These are phyloP conservation scores for Mandrillus leucophaeus DNA, from an alignment of 2,113 vertebrate genomes.

Conservation along the genomic window DNA sequence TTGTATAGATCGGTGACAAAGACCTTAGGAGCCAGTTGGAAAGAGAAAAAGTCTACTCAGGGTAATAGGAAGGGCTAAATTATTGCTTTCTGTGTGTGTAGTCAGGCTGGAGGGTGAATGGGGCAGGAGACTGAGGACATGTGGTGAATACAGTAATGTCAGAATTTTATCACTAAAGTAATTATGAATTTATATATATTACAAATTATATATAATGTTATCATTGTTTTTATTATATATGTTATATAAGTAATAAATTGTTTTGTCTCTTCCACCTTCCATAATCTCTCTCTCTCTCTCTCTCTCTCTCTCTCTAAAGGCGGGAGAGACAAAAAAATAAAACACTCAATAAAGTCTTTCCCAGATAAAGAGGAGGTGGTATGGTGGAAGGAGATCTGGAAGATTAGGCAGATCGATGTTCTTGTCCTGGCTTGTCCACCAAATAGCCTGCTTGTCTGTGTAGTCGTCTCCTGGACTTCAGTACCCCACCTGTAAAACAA, in stretches of 20 bases:
- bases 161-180: neutral
- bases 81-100: neutral
- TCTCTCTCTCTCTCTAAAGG: neutral
- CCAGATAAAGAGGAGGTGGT: neutral
- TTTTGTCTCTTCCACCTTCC: too few relatives aligned
- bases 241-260: too few relatives aligned
- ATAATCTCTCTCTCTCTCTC: too few relatives aligned
- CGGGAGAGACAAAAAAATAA: neutral
- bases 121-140: accelerated
- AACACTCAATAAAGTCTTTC: neutral
- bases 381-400: neutral
- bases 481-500: neutral
- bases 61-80: neutral
- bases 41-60: neutral
- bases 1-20: neutral
- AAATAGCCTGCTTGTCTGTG: neutral
- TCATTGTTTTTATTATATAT: too few relatives aligned
- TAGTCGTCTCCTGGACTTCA: neutral
- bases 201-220: too few relatives aligned
- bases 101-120: neutral
- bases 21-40: neutral
- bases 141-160: neutral
- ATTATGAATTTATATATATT: neutral
- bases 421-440: neutral
- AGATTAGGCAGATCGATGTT: neutral